These are phyloP conservation scores for Gnathonemus echidnorhynchus DNA, from an alignment of 2,113 vertebrate genomes.

Conservation along the genomic window DNA sequence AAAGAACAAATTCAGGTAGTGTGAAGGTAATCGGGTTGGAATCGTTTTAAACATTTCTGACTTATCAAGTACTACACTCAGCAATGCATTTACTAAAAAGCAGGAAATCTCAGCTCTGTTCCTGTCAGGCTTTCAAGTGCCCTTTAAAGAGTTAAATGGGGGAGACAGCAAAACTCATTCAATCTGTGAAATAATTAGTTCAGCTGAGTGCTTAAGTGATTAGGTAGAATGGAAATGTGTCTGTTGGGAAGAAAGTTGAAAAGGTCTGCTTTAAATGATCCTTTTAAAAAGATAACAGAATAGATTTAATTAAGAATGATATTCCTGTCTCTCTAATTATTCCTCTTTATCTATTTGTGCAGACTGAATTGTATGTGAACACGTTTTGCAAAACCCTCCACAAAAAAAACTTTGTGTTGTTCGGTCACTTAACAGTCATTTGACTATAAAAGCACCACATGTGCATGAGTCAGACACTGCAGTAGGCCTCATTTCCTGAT, in stretches of 20 bases:
- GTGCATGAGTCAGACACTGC: not conserved
- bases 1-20: not conserved
- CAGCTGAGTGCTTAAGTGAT: constrained; percentile 5
- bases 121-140: not conserved
- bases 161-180: not conserved
- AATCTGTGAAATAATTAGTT: not conserved
- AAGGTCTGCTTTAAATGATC: constrained; percentile 8
- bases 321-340: constrained; percentile 5
- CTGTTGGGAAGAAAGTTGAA: not conserved
- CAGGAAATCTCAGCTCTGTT: not conserved
- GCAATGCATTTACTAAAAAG: not conserved
- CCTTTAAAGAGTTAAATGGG: not conserved
- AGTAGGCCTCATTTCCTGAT: not conserved
- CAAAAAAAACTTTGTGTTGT: not conserved
- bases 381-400: not conserved
- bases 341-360: constrained; percentile 1
- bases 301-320: constrained; percentile 13
- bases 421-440: not conserved
- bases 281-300: constrained; percentile 3
- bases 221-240: constrained; percentile 3
- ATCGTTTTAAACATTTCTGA: not conserved
- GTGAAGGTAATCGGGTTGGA: not conserved
- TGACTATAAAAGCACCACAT: not conserved
- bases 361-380: not conserved
- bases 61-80: not conserved